A percentile compares a stretch with the other conserved stretches of the same genome.
phyloP scores from a whole-genome alignment of 2,797 vertebrate genomes.

The Liasis olivaceus region DNA sequence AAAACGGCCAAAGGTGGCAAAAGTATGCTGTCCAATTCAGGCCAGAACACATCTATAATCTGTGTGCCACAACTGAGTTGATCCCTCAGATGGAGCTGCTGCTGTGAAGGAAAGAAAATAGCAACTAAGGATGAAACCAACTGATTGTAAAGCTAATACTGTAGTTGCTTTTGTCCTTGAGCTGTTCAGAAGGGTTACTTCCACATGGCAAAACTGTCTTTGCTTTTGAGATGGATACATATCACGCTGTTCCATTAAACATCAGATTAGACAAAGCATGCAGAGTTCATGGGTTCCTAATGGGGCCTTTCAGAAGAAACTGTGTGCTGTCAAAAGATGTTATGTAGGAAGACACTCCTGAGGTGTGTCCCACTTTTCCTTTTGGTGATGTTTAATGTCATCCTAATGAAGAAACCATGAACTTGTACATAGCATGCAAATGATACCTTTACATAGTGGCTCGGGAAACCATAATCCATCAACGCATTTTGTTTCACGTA shows the following conservation, averaged over 20 bases:
- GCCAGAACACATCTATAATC: neutral
- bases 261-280: neutral
- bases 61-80: neutral
- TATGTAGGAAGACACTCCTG: neutral
- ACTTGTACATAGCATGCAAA: neutral
- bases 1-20: neutral
- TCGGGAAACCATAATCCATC: neutral
- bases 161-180: neutral
- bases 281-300: neutral
- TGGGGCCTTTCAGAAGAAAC: neutral
- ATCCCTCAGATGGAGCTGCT: neutral
- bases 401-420: neutral
- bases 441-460: neutral
- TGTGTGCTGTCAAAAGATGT: neutral
- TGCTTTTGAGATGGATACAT: neutral
- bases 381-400: neutral
- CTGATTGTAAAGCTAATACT: neutral
- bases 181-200: neutral
- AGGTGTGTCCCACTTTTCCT: neutral
- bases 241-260: neutral
- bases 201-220: neutral
- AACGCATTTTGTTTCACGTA: neutral
- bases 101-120: neutral
- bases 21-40: neutral
- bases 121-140: neutral